These are phyloP conservation scores for Falco novaeseelandiae DNA, from an alignment of 2,797 vertebrate genomes.

Conservation along the genomic window DNA sequence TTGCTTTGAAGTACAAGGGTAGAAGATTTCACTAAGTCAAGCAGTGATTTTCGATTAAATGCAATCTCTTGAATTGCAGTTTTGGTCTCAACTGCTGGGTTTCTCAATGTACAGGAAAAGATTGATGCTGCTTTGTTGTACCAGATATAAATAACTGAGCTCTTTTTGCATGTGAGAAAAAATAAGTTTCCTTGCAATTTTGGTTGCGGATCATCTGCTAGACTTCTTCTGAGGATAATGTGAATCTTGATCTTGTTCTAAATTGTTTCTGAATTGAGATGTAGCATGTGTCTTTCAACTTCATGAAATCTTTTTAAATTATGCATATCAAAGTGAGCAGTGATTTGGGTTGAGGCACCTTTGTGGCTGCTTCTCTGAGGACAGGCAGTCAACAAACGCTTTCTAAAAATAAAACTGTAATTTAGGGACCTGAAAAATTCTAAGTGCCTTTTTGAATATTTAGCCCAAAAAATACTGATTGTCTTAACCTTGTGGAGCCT, in stretches of 20 bases:
- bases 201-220: background rate
- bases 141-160: background rate
- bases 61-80: background rate
- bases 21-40: slow-evolving; percentile 24
- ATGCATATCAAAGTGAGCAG: background rate
- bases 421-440: background rate
- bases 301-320: background rate
- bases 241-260: background rate
- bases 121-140: background rate
- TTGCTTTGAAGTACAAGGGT: background rate
- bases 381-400: background rate
- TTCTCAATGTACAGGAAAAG: background rate
- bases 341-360: background rate
- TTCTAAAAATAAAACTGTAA: background rate
- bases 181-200: background rate
- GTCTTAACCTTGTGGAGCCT: background rate
- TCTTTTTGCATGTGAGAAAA: background rate
- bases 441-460: background rate
- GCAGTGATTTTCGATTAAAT: background rate
- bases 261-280: background rate
- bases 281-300: background rate
- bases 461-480: background rate
- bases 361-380: background rate
- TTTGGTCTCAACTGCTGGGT: background rate
- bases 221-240: background rate